Conservation (phyloP, 2,797 vertebrate species). For the Megalops cyprinoides region DNA sequence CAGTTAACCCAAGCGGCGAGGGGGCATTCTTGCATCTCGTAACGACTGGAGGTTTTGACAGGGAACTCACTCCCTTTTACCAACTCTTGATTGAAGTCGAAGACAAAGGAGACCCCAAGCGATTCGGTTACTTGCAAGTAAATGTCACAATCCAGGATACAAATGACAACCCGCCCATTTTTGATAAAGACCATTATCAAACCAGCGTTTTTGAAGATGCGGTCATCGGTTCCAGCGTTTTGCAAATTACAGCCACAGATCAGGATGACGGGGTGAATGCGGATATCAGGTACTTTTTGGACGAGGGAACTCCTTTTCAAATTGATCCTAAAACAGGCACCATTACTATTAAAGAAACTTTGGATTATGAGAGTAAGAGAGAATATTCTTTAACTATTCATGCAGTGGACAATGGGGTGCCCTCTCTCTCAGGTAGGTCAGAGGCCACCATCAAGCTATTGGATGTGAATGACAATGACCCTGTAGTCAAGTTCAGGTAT, state of each 20-base stretch:
- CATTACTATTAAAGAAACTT: constrained; percentile 84
- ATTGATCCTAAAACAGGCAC: constrained; percentile 91
- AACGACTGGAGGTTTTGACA: constrained; percentile 89
- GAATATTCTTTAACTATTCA: constrained; percentile 93
- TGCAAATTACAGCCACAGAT: constrained; percentile 88
- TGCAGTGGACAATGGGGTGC: constrained; percentile 86
- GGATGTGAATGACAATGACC: constrained; percentile 96
- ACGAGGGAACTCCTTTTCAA: constrained; percentile 88
- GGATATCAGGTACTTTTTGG: constrained; percentile 89
- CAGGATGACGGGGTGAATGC: constrained; percentile 91
- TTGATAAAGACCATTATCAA: constrained; percentile 87
- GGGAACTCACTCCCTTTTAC: constrained; percentile 86
- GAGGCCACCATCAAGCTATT: constrained; percentile 89
- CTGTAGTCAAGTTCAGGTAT: constrained; percentile 93
- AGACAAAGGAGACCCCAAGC: constrained; percentile 92
- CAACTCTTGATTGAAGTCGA: constrained; percentile 92
- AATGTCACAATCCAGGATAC: constrained; percentile 96
- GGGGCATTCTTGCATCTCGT: constrained; percentile 96
- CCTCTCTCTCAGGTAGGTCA: constrained; percentile 84
- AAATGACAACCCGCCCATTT: constrained; percentile 93
- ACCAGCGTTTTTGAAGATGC: constrained; percentile 88
- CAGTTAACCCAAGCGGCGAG: constrained; percentile 96
- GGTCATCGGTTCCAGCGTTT: constrained; percentile 84
- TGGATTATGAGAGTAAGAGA: constrained; percentile 87
- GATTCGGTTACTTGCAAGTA: constrained; percentile 90